Conservation (phyloP, 1,140 invertebrate species). For the Sycophaga agraensis region DNA sequence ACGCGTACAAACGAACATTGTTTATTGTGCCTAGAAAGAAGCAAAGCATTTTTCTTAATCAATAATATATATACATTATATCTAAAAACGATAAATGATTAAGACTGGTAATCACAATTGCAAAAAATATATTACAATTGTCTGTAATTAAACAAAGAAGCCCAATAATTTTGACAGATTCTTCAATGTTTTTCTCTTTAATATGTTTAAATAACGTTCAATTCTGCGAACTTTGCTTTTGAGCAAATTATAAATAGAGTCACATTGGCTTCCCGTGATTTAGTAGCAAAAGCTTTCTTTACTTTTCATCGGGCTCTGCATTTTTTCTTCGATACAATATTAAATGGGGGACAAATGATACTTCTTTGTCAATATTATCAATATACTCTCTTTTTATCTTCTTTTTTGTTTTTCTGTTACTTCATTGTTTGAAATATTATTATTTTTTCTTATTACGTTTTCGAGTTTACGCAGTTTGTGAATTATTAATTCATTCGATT, state of each 20-base stretch:
- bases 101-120: conserved; percentile 30
- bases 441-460: conserved; percentile 24
- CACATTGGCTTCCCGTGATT: conserved; percentile 36
- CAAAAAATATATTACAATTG: conserved; percentile 23
- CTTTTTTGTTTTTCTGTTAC: conserved; percentile 23
- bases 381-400: conserved; percentile 17
- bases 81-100: conserved; percentile 22
- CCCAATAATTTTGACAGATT: conserved; percentile 20
- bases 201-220: conserved; percentile 26
- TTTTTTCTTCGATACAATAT: conserved; percentile 24
- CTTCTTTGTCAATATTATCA: conserved; percentile 10
- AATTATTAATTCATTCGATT: conserved; percentile 31
- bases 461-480: conserved; percentile 27
- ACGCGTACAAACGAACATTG: conserved; percentile 11
- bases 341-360: conserved; percentile 1
- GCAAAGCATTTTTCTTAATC: conserved; percentile 30
- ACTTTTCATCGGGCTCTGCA: conserved; percentile 9
- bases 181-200: conserved; percentile 19
- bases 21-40: conserved; percentile 29
- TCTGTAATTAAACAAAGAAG: conserved; percentile 21
- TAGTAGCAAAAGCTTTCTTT: conserved; percentile 14
- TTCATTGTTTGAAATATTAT: conserved; percentile 24
- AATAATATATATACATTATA: conserved; percentile 16
- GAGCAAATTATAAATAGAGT: conserved; percentile 29
- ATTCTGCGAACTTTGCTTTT: conserved; percentile 26